Evolutionary conservation across 2,888 invertebrate species (phyloP), one percentile per base, ranked within the genome.

Genomic region (Amorpha juglandis): DNA sequence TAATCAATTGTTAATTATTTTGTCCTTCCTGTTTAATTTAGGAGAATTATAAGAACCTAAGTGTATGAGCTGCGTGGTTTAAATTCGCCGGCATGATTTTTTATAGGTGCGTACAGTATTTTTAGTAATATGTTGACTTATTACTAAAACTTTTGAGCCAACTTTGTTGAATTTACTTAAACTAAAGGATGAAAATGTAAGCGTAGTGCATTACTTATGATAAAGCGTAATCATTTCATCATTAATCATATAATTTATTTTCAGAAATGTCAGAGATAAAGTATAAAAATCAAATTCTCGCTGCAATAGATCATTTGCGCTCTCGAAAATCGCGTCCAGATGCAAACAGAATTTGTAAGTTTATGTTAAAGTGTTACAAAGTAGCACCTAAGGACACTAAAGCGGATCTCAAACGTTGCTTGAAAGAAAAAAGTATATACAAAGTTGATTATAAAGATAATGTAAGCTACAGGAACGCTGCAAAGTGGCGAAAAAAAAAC

Each of bases 391-490:
- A 94, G 71, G 96, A 96, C 73, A 95, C 96, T 19, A 95, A 95
- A 81, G 93, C 95, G 69, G 96, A 96, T 87, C 93, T 97, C 48
- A 96, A 96, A 83, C 94, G 95, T 84, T 95, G 97, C 78, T 95
- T 97, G 14, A 96, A 96, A 76, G 95, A 95, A 69, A 96, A 96
- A 82, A 95, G 95, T 76, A 96, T 97, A 66, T 95, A 96, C 72
- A 96, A 96, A 94, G 97, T 97, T 42, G 96, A 97, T 82, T 97
- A 97, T 87, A 98, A 97, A 90, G 97, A 97, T 78, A 96, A 95
- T 89, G 96, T 96, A 74, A 97, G 97, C 91, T 97, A 97, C 84
- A 94, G 97, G 78, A 97, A 97, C 92, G 96, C 97, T 62, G 95
- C 96, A 63, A 97, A 95, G 93, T 96, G 94, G 95, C 94, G 90